Conservation (phyloP, 2,797 vertebrate genomes). For the Notolepis coatsorum region DNA sequence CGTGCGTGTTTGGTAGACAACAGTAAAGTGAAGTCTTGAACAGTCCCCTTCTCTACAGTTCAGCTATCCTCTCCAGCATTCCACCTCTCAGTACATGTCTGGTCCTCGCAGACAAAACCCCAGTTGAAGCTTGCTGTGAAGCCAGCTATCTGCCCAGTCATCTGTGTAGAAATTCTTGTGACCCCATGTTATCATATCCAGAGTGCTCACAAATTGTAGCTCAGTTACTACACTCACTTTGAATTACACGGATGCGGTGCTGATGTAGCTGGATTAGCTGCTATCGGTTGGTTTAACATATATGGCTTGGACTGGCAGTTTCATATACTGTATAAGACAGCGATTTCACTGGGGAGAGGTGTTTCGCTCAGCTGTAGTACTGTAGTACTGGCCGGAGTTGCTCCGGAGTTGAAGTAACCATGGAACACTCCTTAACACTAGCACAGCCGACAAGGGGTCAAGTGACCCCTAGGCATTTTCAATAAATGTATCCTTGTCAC, state of each 20-base stretch:
- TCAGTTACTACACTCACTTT: constrained; percentile 14
- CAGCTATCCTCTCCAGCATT: neutral
- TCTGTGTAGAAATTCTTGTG: constrained; percentile 35
- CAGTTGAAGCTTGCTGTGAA: constrained; percentile 23
- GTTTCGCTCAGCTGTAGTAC: no score
- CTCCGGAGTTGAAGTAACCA: no score
- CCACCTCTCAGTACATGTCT: neutral
- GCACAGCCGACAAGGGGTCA: no score
- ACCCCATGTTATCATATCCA: constrained; percentile 24
- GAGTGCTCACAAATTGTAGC: constrained; percentile 35
- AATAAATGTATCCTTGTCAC: no score
- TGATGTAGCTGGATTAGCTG: constrained; percentile 13
- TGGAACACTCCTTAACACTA: no score
- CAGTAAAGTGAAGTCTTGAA: neutral
- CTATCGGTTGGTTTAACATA: neutral
- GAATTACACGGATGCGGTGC: constrained; percentile 9
- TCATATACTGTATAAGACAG: neutral
- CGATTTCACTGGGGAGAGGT: neutral
- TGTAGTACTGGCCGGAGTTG: no score
- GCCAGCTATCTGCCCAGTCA: constrained; percentile 38
- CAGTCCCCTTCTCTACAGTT: neutral
- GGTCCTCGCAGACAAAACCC: neutral
- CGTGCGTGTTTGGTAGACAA: no score
- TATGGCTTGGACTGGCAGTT: neutral
- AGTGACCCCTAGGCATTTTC: no score